Base-by-base conservation (phyloP, 2,113 vertebrate species). In the Centropus unirufus region DNA sequence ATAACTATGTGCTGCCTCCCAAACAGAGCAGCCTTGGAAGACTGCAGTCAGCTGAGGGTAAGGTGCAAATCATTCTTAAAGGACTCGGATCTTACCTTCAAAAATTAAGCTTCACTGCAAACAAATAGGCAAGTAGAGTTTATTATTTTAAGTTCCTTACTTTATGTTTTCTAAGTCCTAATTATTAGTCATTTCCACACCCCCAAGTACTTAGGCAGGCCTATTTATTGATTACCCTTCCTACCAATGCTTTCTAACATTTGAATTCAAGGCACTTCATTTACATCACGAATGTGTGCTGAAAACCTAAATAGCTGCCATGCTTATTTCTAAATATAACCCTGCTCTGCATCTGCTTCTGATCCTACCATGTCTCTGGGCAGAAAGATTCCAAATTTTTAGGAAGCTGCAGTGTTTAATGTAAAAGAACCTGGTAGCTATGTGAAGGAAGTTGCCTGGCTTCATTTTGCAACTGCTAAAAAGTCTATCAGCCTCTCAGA, bases 381-480 rank as follows among this genome's bases (percentile, higher is more conserved):
- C 68, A 74, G 75, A 82, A 90, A 64, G 40, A 39, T 26, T 87
- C 46, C 49, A 91, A 92, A 39, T 30, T 52, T 74, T 75, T 49
- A 55, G 61, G 67, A 97, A 96, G 78, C 32, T 66, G 66, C 59
- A 69, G 42, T 26, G 55, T 76, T 42, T 91, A 95, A 95, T 58
- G 66, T 94, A 21, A 63, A 86, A 95, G 95, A 88, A 87, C 23
- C 23, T 17, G 16, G 61, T 17, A 77, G 27, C 39, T 64, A 68
- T 73, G 75, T 63, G 72, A 96, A 92, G 58, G 40, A 92, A 96
- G 79, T 55, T 90, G 89, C 69, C 64, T 89, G 84, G 63, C 72
- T 84, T 93, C 82, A 78, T 92, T 92, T 95, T 92, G 79, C 54
- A 61, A 63, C 78, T 82, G 75, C 74, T 83, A 75, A 83, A 92